phyloP scores from a whole-genome alignment of 1,140 invertebrate species.

The Tetraneura akinire region DNA sequence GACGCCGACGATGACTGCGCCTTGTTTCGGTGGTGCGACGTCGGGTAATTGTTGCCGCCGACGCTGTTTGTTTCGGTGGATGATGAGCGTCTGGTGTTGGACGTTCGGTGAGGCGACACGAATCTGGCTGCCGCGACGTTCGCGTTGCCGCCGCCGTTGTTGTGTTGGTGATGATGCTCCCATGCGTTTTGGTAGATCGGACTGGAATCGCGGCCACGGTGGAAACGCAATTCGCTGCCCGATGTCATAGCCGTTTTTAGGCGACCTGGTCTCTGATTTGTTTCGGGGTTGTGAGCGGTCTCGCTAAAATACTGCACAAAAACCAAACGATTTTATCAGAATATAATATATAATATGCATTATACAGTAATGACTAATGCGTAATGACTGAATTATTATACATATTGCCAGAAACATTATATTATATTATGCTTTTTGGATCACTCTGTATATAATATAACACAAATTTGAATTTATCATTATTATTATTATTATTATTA shows the following conservation, averaged over 20 bases:
- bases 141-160: not conserved
- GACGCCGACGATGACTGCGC: not conserved
- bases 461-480: too few species aligned
- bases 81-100: conserved; percentile 35
- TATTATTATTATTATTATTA: too few species aligned
- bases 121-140: conserved; percentile 30
- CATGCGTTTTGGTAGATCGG: conserved; percentile 36
- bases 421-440: too few species aligned
- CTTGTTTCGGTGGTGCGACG: conserved; percentile 15
- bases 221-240: conserved; percentile 30
- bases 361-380: too few species aligned
- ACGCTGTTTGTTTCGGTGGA: conserved; percentile 14
- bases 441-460: too few species aligned
- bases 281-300: conserved; percentile 82
- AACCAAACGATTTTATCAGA: not conserved
- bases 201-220: conserved; percentile 38
- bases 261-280: conserved; percentile 66
- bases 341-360: too few species aligned
- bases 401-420: too few species aligned
- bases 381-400: too few species aligned
- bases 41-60: not conserved
- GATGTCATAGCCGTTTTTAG: conserved; percentile 42
- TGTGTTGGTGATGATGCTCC: conserved; percentile 32
- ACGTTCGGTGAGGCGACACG: conserved; percentile 16
- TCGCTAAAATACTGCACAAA: conserved; percentile 78